Evolutionary conservation across 2,888 invertebrate genomes (phyloP).

Genomic region (Atrina japonica): DNA sequence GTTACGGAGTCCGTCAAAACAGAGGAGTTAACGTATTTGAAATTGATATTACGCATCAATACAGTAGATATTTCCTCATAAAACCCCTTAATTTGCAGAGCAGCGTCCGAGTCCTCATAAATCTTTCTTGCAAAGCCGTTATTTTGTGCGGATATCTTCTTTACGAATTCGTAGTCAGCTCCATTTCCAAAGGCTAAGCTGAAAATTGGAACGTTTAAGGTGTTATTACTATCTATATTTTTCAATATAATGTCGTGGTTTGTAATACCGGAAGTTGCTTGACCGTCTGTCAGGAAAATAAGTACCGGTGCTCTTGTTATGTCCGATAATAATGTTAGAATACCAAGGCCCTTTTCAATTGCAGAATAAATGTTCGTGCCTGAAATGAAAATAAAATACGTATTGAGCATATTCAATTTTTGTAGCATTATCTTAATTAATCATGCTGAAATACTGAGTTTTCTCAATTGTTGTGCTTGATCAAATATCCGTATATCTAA

Average conservation of each 20-base stretch:
- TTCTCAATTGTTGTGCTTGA: no score
- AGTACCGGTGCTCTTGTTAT: constrained; percentile 62
- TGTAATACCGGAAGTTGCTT: constrained; percentile 79
- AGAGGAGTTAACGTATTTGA: constrained; percentile 83
- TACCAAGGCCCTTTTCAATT: constrained; percentile 81
- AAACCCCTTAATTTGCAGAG: constrained; percentile 85
- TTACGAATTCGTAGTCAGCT: constrained; percentile 66
- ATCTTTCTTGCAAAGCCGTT: constrained; percentile 87
- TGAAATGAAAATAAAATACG: no score
- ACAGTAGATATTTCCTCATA: constrained; percentile 86
- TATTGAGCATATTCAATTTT: no score
- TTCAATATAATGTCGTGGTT: constrained; percentile 69
- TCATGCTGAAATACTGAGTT: no score
- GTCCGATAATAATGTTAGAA: constrained; percentile 79
- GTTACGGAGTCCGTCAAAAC: constrained; percentile 62
- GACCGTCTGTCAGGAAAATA: constrained; percentile 81
- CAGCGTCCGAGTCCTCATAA: constrained; percentile 87
- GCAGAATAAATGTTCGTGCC: constrained; percentile 84
- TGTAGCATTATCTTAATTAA: no score
- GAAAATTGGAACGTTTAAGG: constrained; percentile 57
- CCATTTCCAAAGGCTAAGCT: constrained; percentile 63
- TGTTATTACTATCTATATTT: constrained; percentile 58
- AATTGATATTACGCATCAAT: constrained; percentile 85
- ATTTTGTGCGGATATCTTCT: constrained; percentile 83
- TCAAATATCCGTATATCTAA: no score